Conservation (phyloP, 2,113 vertebrate genomes). For the Coptodon rendalli region DNA sequence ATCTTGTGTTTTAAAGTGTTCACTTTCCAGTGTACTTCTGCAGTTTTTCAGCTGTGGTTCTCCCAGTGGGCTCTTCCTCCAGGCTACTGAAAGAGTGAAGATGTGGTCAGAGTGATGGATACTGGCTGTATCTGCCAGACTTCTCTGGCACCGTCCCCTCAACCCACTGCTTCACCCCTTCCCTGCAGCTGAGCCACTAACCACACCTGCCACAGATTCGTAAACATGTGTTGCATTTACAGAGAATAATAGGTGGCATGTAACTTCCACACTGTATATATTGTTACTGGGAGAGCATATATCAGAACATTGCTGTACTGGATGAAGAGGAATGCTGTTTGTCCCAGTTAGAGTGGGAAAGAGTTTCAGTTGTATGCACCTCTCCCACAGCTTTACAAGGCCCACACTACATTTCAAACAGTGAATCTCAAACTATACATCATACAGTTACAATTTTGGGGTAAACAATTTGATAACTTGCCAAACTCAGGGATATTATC, state of each 20-base stretch:
- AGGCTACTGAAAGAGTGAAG: neutral
- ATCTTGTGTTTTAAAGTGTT: neutral
- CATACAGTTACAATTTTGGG: neutral
- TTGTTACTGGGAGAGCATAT: neutral
- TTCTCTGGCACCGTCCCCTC: neutral
- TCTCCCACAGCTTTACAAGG: neutral
- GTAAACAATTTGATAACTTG: neutral
- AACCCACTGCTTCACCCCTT: neutral
- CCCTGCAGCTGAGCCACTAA: neutral
- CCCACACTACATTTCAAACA: neutral
- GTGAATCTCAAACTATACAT: neutral
- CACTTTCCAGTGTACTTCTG: neutral
- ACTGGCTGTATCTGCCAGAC: neutral
- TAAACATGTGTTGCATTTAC: neutral
- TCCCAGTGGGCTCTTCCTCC: neutral
- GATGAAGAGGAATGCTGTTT: neutral
- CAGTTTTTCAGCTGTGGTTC: neutral
- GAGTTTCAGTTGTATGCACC: neutral
- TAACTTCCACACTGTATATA: fast-evolving
- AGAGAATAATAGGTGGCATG: neutral
- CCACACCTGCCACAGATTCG: neutral
- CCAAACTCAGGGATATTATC: neutral
- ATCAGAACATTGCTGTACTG: neutral
- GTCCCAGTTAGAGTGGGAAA: neutral
- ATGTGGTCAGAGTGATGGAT: neutral